Evolutionary conservation across 2,797 vertebrate genomes (phyloP).

Genomic region (Jordanella pulchra): DNA sequence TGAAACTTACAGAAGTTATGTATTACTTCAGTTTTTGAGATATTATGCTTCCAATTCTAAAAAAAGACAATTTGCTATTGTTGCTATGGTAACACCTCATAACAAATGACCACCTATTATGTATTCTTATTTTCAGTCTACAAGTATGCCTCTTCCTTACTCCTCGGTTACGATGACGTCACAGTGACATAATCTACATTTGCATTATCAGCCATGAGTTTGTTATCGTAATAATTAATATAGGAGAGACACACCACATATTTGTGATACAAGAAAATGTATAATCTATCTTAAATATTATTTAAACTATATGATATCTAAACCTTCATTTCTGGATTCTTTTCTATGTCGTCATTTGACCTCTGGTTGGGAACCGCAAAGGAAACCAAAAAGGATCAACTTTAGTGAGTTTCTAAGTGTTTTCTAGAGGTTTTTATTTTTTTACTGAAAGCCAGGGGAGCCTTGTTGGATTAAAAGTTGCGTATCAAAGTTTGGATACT

Average conservation of each 20-base stretch:
- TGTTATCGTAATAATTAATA: neutral
- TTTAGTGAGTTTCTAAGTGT: neutral
- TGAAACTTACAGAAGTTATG: too few relatives aligned
- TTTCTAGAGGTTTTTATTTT: neutral
- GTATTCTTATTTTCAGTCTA: too few relatives aligned
- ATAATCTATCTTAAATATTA: neutral
- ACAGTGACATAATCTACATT: neutral
- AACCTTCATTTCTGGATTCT: neutral
- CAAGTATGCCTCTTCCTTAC: too few relatives aligned
- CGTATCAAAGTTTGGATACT: neutral
- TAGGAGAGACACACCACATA: neutral
- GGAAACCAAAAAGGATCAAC: neutral
- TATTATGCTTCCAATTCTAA: too few relatives aligned
- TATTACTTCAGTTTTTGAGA: too few relatives aligned
- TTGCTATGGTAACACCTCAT: too few relatives aligned
- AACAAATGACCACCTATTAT: too few relatives aligned
- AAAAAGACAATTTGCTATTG: too few relatives aligned
- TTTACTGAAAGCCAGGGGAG: neutral
- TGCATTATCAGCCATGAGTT: too few relatives aligned
- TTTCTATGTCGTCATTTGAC: neutral
- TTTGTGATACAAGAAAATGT: neutral
- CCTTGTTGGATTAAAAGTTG: neutral
- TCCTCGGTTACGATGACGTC: too few relatives aligned
- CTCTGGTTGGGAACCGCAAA: neutral
- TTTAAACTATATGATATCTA: neutral